A percentile compares a stretch with the other conserved stretches of the same genome.
phyloP scores from a whole-genome alignment of 2,113 vertebrate genomes.

The Dascyllus trimaculatus region DNA sequence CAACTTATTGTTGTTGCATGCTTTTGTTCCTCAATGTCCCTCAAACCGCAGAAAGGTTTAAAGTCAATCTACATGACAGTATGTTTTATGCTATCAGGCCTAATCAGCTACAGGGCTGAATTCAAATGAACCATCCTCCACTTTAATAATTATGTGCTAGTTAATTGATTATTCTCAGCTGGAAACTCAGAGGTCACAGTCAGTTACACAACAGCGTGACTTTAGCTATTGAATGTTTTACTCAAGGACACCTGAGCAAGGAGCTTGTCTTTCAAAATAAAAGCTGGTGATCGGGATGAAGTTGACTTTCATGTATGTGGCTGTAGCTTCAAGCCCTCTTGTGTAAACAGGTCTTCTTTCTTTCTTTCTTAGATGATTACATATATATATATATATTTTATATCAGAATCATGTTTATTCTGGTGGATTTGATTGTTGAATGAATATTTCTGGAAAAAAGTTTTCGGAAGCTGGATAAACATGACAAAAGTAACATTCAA shows the following conservation, averaged over 20 bases:
- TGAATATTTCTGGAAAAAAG: no score
- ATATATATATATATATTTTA: no score
- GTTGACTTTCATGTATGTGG: background rate
- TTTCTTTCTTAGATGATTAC: no score
- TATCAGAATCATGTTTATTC: no score
- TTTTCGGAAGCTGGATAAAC: no score
- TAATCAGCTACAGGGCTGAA: constrained; percentile 42
- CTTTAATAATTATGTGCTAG: constrained; percentile 50
- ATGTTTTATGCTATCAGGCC: constrained; percentile 9
- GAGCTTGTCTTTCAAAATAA: background rate
- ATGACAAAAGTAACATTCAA: no score
- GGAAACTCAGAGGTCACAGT: constrained; percentile 44
- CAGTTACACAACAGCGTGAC: constrained; percentile 8
- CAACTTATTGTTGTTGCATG: background rate
- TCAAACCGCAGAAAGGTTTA: background rate
- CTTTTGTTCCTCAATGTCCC: background rate
- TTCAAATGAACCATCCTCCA: constrained; percentile 48
- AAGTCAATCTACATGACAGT: background rate
- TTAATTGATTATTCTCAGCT: constrained; percentile 54
- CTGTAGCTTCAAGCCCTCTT: no score
- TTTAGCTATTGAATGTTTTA: constrained; percentile 7
- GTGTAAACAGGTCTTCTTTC: no score
- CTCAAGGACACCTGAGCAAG: constrained; percentile 37
- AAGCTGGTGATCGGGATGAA: background rate
- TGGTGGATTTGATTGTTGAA: no score